Percentiles rank a stretch among this genome's conserved stretches.
These are phyloP conservation scores for Thereva unica DNA, from an alignment of 2,888 invertebrate species.

Conservation along the genomic window DNA sequence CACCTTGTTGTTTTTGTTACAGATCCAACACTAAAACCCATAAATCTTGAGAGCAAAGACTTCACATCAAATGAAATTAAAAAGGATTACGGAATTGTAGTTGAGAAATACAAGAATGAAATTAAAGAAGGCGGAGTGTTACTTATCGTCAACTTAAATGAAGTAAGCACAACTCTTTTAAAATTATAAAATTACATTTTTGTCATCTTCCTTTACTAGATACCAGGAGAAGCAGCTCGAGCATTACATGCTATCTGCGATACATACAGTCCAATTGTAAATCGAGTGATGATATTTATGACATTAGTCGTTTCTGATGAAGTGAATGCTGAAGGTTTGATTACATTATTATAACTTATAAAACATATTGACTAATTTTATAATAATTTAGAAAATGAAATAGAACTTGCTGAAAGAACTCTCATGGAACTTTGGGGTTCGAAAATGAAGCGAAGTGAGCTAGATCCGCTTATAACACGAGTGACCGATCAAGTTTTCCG, in stretches of 20 bases:
- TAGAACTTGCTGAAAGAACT: slow-evolving; percentile 46
- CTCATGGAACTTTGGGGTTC: slow-evolving; percentile 49
- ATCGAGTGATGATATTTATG: slow-evolving; percentile 58
- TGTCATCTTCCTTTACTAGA: slow-evolving; percentile 44
- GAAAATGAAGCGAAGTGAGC: slow-evolving; percentile 45
- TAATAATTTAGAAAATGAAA: slow-evolving; percentile 39
- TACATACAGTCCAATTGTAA: slow-evolving; percentile 58
- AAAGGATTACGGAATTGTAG: slow-evolving; percentile 51
- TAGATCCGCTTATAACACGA: slow-evolving; percentile 52
- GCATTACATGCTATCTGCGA: slow-evolving; percentile 66
- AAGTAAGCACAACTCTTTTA: slow-evolving; percentile 44
- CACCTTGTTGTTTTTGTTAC: neutral
- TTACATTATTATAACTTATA: slow-evolving; percentile 16
- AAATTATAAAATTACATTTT: neutral
- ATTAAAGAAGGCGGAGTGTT: slow-evolving; percentile 49
- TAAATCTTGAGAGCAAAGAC: slow-evolving; percentile 44
- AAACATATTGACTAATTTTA: neutral
- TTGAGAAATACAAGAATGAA: slow-evolving; percentile 49
- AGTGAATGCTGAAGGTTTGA: slow-evolving; percentile 33
- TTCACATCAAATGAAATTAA: slow-evolving; percentile 45
- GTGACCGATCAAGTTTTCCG: slow-evolving; percentile 53
- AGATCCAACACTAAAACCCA: slow-evolving; percentile 44
- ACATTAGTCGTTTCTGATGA: slow-evolving; percentile 49
- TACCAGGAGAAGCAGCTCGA: slow-evolving; percentile 52
- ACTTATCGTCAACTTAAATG: slow-evolving; percentile 51